Conservation (phyloP, 2,888 invertebrate genomes). For the Mimumesa dahlbomi region DNA sequence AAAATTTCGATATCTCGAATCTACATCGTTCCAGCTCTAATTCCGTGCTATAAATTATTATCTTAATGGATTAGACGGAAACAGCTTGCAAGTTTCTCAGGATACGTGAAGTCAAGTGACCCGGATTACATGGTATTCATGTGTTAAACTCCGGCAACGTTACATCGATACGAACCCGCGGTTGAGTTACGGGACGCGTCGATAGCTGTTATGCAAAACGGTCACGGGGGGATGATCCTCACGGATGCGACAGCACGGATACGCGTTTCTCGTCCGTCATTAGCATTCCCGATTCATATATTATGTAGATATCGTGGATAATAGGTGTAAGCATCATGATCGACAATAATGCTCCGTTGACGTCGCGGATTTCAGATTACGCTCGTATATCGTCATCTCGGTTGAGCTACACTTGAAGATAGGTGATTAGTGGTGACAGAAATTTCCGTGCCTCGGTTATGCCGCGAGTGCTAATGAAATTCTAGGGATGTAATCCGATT, state of each 20-base stretch:
- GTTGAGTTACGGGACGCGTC: constrained; percentile 19
- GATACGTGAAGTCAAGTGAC: constrained; percentile 14
- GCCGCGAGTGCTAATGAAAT: constrained; percentile 6
- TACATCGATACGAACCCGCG: not conserved
- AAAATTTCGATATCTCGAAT: too few relatives aligned
- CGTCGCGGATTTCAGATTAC: constrained; percentile 26
- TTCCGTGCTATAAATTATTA: too few relatives aligned
- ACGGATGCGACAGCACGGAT: constrained; percentile 23
- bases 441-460: constrained; percentile 9
- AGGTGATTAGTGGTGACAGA: constrained; percentile 28
- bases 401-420: not conserved
- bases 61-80: too few relatives aligned
- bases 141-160: constrained; percentile 5
- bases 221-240: constrained; percentile 30
- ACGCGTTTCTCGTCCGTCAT: constrained; percentile 29
- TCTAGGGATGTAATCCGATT: constrained; percentile 27
- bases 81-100: constrained; percentile 3
- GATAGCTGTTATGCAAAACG: constrained; percentile 29
- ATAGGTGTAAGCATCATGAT: constrained; percentile 26
- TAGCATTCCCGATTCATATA: constrained; percentile 57
- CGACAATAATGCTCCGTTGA: constrained; percentile 35
- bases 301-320: constrained; percentile 49
- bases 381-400: constrained; percentile 16
- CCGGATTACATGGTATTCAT: constrained; percentile 29
- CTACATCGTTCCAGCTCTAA: too few relatives aligned